Percentiles rank a stretch among this genome's conserved stretches.
These are phyloP conservation scores for Agonum fuliginosum DNA, from an alignment of 2,888 invertebrate species.

Conservation along the genomic window DNA sequence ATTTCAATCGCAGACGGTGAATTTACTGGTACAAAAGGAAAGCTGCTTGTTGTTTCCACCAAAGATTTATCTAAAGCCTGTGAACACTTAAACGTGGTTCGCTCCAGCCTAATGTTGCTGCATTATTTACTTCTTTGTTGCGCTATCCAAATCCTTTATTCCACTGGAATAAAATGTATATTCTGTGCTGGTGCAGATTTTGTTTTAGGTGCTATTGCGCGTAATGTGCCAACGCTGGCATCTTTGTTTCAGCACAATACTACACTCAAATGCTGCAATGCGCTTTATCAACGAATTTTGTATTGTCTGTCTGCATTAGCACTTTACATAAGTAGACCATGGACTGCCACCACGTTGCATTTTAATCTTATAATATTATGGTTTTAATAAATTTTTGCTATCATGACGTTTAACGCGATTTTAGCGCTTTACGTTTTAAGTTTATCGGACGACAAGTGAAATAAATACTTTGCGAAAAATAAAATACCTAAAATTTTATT, in stretches of 20 bases:
- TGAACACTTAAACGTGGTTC: conserved; percentile 51
- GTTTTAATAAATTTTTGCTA: too few species aligned
- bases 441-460: too few species aligned
- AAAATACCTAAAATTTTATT: too few species aligned
- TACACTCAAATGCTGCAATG: neutral
- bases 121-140: conserved; percentile 57
- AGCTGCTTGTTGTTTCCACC: conserved; percentile 26
- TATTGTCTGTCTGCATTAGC: neutral
- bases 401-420: too few species aligned
- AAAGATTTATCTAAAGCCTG: conserved; percentile 52
- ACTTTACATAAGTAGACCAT: neutral
- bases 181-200: neutral
- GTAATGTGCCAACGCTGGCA: neutral
- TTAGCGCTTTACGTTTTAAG: too few species aligned
- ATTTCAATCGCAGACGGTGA: conserved; percentile 38
- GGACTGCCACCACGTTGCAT: neutral
- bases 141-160: conserved; percentile 45
- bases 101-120: conserved; percentile 53
- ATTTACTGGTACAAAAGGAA: conserved; percentile 39
- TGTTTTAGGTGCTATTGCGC: neutral
- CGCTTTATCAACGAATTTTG: conserved; percentile 3
- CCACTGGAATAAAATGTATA: conserved; percentile 27
- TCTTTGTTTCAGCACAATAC: conserved; percentile 15
- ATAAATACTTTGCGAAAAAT: too few species aligned
- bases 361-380: too few species aligned